A percentile compares a stretch with the other conserved stretches of the same genome.
phyloP scores from a whole-genome alignment of 1,140 invertebrate species.

The Monochamus saltuarius region DNA sequence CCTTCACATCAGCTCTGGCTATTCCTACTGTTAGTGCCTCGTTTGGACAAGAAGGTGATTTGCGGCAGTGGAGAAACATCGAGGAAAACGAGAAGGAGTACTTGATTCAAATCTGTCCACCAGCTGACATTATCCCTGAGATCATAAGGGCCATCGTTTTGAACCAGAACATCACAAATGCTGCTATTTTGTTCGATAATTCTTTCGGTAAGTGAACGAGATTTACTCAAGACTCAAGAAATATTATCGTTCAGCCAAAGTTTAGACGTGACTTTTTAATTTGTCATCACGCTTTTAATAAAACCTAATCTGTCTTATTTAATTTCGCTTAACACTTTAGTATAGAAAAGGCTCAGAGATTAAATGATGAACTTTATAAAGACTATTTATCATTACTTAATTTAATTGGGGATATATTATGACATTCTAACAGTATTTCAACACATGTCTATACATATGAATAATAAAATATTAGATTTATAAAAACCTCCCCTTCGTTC shows the following conservation, averaged over 20 bases:
- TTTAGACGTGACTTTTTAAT: too few species aligned
- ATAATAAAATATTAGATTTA: too few species aligned
- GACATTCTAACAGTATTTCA: too few species aligned
- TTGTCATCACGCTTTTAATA: too few species aligned
- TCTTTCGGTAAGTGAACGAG: constrained; percentile 68
- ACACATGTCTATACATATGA: too few species aligned
- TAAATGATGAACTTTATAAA: too few species aligned
- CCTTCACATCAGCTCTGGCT: constrained; percentile 73
- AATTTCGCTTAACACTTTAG: too few species aligned
- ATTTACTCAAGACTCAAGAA: not conserved
- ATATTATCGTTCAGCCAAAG: not conserved
- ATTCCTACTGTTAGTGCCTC: constrained; percentile 81
- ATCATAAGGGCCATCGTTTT: constrained; percentile 76
- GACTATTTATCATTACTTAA: too few species aligned
- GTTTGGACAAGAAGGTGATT: constrained; percentile 78
- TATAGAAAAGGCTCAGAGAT: too few species aligned
- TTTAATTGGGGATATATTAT: too few species aligned
- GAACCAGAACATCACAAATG: constrained; percentile 83
- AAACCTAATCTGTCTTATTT: too few species aligned
- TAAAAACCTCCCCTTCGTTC: too few species aligned
- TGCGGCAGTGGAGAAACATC: constrained; percentile 76
- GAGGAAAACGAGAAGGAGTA: constrained; percentile 67
- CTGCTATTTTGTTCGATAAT: constrained; percentile 86
- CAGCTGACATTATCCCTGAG: constrained; percentile 79
- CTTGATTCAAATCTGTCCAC: constrained; percentile 75